Conservation (phyloP, 2,797 vertebrate species). For the Ciconia nigra region DNA sequence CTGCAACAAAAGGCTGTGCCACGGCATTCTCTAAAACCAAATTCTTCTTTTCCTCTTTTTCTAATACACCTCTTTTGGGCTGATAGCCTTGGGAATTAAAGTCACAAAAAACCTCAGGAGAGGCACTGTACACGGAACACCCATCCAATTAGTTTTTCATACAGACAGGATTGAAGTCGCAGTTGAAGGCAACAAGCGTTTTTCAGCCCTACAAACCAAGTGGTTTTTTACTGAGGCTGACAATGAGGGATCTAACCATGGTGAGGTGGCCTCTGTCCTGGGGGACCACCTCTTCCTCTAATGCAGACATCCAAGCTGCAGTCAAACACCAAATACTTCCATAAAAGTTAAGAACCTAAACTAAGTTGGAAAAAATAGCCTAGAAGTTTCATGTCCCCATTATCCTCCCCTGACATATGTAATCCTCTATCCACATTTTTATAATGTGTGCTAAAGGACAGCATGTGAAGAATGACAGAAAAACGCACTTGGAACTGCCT, state of each 20-base stretch:
- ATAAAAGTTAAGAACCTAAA: neutral
- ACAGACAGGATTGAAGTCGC: neutral
- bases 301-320: neutral
- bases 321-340: neutral
- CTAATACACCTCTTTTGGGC: neutral
- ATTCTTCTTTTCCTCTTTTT: neutral
- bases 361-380: neutral
- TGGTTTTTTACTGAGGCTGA: neutral
- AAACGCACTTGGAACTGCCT: neutral
- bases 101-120: neutral
- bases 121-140: neutral
- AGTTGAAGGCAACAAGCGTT: neutral
- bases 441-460: neutral
- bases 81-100: neutral
- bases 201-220: neutral
- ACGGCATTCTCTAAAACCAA: neutral
- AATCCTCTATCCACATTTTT: conserved; percentile 13
- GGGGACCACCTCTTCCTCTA: neutral
- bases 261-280: neutral
- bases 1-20: neutral
- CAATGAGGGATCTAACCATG: neutral
- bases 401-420: neutral
- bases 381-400: neutral
- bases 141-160: neutral
- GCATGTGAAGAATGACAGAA: neutral